Percentiles rank a stretch among this genome's conserved stretches.
phyloP scores from a whole-genome alignment of 2,888 invertebrate genomes.

The Disparrhopalites patrizii region DNA sequence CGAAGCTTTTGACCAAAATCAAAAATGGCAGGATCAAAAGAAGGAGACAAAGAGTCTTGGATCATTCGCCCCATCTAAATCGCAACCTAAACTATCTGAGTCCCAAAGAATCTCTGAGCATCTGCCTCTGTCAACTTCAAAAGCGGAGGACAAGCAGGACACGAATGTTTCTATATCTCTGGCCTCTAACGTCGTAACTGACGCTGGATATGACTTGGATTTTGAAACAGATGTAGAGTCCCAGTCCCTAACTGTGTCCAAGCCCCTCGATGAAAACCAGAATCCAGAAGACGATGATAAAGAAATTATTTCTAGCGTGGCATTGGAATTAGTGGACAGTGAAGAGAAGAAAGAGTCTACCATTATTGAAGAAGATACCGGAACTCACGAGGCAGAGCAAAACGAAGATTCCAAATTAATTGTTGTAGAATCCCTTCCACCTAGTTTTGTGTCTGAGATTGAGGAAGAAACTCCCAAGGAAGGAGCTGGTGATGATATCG shows the following conservation, averaged over 20 bases:
- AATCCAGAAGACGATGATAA: too few species aligned
- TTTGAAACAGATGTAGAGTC: not conserved
- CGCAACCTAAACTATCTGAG: too few species aligned
- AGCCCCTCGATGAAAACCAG: not conserved
- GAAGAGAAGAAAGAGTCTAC: not conserved
- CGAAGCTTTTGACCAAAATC: too few species aligned
- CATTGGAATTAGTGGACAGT: too few species aligned
- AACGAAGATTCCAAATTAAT: slow-evolving; percentile 2
- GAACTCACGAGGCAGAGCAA: not conserved
- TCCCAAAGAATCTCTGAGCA: too few species aligned
- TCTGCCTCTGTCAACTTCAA: too few species aligned
- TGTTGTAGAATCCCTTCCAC: too few species aligned
- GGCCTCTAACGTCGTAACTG: not conserved
- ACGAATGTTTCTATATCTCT: not conserved
- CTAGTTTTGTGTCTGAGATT: not conserved
- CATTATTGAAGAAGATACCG: not conserved
- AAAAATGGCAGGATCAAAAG: not conserved
- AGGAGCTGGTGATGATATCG: not conserved
- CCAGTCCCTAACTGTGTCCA: not conserved
- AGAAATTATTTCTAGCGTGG: too few species aligned
- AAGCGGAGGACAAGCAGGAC: not conserved
- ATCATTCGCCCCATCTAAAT: too few species aligned
- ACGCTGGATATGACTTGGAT: not conserved
- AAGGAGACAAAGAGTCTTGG: not conserved
- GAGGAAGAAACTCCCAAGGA: not conserved